These are phyloP conservation scores for Lycaena phlaeas DNA, from an alignment of 2,888 invertebrate species.

Conservation along the genomic window DNA sequence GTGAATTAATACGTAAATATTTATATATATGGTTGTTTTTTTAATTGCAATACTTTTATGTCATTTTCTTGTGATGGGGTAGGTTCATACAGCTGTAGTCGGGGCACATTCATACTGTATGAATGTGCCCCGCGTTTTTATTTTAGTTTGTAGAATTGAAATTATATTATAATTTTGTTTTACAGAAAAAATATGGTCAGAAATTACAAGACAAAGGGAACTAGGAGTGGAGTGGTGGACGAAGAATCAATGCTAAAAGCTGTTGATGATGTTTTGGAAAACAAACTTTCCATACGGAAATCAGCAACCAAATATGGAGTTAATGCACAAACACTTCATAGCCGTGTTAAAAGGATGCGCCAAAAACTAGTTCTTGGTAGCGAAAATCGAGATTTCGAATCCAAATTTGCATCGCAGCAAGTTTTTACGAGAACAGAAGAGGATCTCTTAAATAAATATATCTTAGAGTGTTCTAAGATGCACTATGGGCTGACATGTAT, in stretches of 20 bases:
- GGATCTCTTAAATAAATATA: slow-evolving; percentile 19
- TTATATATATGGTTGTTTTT: neutral
- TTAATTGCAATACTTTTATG: neutral
- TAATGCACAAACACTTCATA: slow-evolving; percentile 18
- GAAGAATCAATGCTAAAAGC: neutral
- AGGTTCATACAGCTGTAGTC: neutral
- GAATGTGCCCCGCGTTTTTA: neutral
- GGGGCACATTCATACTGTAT: neutral
- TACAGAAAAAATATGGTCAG: neutral
- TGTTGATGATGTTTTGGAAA: neutral
- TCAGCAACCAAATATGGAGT: slow-evolving; percentile 20
- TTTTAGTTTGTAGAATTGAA: neutral
- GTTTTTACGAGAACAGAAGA: slow-evolving; percentile 19
- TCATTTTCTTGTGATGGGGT: neutral
- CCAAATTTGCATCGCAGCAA: slow-evolving; percentile 19
- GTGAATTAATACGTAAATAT: neutral
- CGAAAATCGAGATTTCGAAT: no score
- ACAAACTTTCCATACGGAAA: slow-evolving; percentile 15
- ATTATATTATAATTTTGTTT: neutral
- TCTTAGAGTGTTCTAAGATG: slow-evolving; percentile 19
- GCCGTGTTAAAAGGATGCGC: slow-evolving; percentile 18
- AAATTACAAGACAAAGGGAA: neutral
- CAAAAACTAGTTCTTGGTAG: slow-evolving; percentile 18
- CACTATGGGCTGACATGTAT: slow-evolving; percentile 15
- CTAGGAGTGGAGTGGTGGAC: neutral